Evolutionary conservation across 1,140 invertebrate genomes (phyloP).

Genomic region (Leptopilina boulardi): DNA sequence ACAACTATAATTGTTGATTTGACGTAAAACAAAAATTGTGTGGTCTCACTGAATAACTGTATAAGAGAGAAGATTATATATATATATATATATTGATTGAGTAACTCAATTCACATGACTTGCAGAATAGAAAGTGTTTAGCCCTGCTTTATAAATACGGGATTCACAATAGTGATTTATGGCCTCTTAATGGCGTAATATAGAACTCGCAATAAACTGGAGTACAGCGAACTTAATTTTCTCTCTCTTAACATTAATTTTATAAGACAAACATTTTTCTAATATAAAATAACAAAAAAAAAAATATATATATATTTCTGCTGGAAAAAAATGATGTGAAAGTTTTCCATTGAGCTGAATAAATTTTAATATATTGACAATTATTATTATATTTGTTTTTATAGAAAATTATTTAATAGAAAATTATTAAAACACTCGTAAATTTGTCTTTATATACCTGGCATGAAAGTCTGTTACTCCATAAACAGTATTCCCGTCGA

Average conservation of each 20-base stretch:
- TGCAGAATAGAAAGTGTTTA: conserved; percentile 33
- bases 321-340: too few species aligned
- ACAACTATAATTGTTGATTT: not conserved
- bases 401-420: too few species aligned
- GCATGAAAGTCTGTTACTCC: conserved; percentile 87
- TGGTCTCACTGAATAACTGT: conserved; percentile 5
- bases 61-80: not conserved
- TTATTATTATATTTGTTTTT: too few species aligned
- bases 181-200: conserved; percentile 9
- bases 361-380: too few species aligned
- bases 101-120: conserved; percentile 24
- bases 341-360: too few species aligned
- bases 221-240: conserved; percentile 1
- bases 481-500: conserved; percentile 91
- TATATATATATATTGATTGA: not conserved
- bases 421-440: too few species aligned
- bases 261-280: not conserved
- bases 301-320: not conserved
- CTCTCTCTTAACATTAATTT: not conserved
- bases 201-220: conserved; percentile 11
- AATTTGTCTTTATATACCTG: conserved; percentile 78
- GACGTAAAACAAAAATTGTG: conserved; percentile 10
- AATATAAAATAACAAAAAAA: too few species aligned
- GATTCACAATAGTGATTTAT: conserved; percentile 29
- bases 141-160: conserved; percentile 26